A percentile compares a stretch with the other conserved stretches of the same genome.
phyloP scores from a whole-genome alignment of 2,888 invertebrate genomes.

The Quadroppia sp. region DNA sequence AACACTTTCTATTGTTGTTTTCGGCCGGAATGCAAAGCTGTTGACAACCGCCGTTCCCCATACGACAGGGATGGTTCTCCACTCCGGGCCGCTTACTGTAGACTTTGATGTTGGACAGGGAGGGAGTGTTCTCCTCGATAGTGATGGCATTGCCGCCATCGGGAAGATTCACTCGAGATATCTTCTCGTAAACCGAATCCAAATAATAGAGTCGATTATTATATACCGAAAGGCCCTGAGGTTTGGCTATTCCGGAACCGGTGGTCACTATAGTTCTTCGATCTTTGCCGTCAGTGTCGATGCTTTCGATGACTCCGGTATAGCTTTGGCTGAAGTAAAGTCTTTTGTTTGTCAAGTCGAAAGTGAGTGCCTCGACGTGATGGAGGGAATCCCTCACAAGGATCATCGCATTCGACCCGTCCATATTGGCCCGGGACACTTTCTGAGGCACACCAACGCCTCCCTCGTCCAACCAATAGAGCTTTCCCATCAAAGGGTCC shows the following conservation, averaged over 20 bases:
- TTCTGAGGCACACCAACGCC: slow-evolving; percentile 82
- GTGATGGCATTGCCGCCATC: slow-evolving; percentile 74
- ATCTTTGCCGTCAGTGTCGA: slow-evolving; percentile 62
- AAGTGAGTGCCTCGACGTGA: slow-evolving; percentile 69
- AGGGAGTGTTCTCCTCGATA: slow-evolving; percentile 69
- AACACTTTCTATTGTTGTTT: slow-evolving; percentile 71
- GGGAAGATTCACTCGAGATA: slow-evolving; percentile 76
- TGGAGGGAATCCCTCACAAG: slow-evolving; percentile 65
- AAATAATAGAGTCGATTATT: slow-evolving; percentile 78
- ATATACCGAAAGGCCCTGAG: slow-evolving; percentile 74
- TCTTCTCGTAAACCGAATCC: slow-evolving; percentile 83
- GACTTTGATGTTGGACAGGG: slow-evolving; percentile 74
- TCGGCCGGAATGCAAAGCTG: slow-evolving; percentile 87
- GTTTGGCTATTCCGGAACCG: slow-evolving; percentile 67
- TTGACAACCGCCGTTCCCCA: slow-evolving; percentile 84
- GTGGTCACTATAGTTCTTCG: slow-evolving; percentile 63
- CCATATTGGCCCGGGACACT: slow-evolving; percentile 80
- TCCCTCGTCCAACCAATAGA: slow-evolving; percentile 96
- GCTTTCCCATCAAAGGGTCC: slow-evolving; percentile 86
- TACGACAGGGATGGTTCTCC: slow-evolving; percentile 76
- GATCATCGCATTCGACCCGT: slow-evolving; percentile 73
- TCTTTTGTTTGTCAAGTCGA: slow-evolving; percentile 69
- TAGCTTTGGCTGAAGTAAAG: slow-evolving; percentile 73
- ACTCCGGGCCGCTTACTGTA: slow-evolving; percentile 73
- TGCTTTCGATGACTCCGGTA: slow-evolving; percentile 51